phyloP scores from a whole-genome alignment of 1,140 invertebrate genomes.

The Nilaparvata lugens region DNA sequence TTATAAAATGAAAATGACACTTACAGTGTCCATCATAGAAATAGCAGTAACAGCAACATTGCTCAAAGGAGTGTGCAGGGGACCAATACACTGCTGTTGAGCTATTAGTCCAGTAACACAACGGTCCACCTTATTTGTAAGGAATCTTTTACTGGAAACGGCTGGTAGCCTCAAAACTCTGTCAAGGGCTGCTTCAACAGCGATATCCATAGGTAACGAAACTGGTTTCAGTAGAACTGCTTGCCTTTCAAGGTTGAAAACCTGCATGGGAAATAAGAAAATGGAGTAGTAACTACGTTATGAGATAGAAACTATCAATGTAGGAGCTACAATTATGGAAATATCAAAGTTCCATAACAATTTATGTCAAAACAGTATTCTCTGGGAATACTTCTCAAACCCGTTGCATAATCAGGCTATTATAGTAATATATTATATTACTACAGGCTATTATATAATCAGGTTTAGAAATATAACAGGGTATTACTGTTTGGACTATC shows the following conservation, averaged over 20 bases:
- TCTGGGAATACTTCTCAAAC: constrained; percentile 7
- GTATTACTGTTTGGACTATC: too few species aligned
- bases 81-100: constrained; percentile 96
- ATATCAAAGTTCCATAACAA: too few species aligned
- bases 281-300: constrained; percentile 5
- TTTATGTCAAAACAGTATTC: too few species aligned
- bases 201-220: constrained; percentile 42
- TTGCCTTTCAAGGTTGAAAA: constrained; percentile 41
- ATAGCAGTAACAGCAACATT: constrained; percentile 91
- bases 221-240: constrained; percentile 25
- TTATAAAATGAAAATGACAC: constrained; percentile 19
- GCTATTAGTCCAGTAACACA: constrained; percentile 93
- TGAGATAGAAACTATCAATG: too few species aligned
- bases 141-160: constrained; percentile 89
- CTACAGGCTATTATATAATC: too few species aligned
- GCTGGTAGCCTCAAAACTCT: constrained; percentile 79
- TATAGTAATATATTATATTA: too few species aligned
- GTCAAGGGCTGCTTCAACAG: constrained; percentile 57
- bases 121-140: constrained; percentile 91
- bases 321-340: too few species aligned
- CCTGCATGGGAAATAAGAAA: constrained; percentile 33
- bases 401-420: too few species aligned
- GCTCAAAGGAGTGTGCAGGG: constrained; percentile 87
- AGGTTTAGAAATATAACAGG: too few species aligned
- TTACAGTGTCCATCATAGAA: constrained; percentile 53